Evolutionary conservation across 2,113 vertebrate genomes (phyloP).

Genomic region (Asarcornis scutulata): DNA sequence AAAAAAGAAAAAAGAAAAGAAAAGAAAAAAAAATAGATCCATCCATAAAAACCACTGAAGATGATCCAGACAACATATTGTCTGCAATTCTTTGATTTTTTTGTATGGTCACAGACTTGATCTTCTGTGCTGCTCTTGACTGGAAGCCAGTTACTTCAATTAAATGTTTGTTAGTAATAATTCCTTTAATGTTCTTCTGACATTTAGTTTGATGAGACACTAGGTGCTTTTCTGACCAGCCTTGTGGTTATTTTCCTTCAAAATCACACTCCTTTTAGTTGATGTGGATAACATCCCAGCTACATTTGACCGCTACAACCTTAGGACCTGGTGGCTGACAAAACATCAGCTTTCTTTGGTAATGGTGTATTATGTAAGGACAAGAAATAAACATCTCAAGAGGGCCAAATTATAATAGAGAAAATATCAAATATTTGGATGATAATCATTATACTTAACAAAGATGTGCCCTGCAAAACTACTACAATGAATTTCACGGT

Average conservation of each 20-base stretch:
- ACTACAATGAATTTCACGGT: neutral
- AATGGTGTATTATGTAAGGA: conserved; percentile 33
- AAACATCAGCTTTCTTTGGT: conserved; percentile 44
- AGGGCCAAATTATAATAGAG: neutral
- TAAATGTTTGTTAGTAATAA: neutral
- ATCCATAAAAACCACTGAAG: neutral
- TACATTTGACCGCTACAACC: conserved; percentile 55
- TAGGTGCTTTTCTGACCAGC: neutral
- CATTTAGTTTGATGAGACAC: neutral
- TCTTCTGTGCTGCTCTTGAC: neutral
- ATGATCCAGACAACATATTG: neutral
- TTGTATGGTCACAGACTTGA: neutral
- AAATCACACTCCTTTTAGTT: conserved; percentile 54
- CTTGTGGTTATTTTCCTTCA: neutral
- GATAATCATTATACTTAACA: conserved; percentile 1
- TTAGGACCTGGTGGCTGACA: conserved; percentile 21
- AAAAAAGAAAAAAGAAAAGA: too few species aligned
- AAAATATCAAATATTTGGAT: neutral
- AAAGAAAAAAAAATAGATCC: neutral
- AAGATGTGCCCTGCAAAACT: neutral
- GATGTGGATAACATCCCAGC: conserved; percentile 28
- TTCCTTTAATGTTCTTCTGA: neutral
- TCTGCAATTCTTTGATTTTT: neutral
- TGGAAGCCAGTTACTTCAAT: neutral
- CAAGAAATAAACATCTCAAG: conserved; percentile 34